Conservation (phyloP, 2,797 vertebrate species). For the Erpetoichthys calabaricus region DNA sequence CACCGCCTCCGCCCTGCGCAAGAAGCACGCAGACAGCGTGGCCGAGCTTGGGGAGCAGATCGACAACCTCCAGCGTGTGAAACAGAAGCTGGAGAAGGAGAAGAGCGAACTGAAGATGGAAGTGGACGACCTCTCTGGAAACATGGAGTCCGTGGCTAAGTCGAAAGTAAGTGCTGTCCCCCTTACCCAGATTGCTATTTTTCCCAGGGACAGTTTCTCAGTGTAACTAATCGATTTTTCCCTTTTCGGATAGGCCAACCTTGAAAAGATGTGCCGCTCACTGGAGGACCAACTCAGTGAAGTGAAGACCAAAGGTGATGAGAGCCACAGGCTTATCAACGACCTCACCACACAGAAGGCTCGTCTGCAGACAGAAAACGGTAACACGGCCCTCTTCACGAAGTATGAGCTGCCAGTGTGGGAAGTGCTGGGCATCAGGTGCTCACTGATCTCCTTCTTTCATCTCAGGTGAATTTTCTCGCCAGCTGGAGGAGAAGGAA, state of each 20-base stretch:
- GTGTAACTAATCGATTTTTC: too few relatives aligned
- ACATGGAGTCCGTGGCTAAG: conserved; percentile 64
- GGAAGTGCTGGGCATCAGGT: too few relatives aligned
- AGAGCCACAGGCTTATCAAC: conserved; percentile 45
- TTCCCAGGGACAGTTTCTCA: too few relatives aligned
- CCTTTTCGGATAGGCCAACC: conserved; percentile 42
- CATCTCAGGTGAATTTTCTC: conserved; percentile 45
- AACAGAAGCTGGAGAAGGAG: conserved; percentile 82
- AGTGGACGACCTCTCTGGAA: conserved; percentile 66
- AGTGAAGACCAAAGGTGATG: conserved; percentile 47
- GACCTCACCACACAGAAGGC: conserved; percentile 42
- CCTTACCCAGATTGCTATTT: too few relatives aligned
- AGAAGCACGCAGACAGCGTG: conserved; percentile 71
- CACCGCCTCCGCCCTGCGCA: conserved; percentile 54
- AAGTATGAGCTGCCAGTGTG: too few relatives aligned
- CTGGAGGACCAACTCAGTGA: conserved; percentile 59
- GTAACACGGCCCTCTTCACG: conserved; percentile 22
- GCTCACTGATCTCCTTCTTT: neutral
- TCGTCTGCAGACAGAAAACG: conserved; percentile 50
- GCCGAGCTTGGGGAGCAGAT: conserved; percentile 78
- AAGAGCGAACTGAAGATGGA: conserved; percentile 84
- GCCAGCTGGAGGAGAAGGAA: conserved; percentile 63
- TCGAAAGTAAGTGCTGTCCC: conserved; percentile 42
- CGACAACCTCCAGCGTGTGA: conserved; percentile 75
- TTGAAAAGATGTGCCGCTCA: conserved; percentile 48